Evolutionary conservation across 1,140 invertebrate species (phyloP), one percentile per base, ranked within the genome.

Genomic region (Aphelinus atriplicis): DNA sequence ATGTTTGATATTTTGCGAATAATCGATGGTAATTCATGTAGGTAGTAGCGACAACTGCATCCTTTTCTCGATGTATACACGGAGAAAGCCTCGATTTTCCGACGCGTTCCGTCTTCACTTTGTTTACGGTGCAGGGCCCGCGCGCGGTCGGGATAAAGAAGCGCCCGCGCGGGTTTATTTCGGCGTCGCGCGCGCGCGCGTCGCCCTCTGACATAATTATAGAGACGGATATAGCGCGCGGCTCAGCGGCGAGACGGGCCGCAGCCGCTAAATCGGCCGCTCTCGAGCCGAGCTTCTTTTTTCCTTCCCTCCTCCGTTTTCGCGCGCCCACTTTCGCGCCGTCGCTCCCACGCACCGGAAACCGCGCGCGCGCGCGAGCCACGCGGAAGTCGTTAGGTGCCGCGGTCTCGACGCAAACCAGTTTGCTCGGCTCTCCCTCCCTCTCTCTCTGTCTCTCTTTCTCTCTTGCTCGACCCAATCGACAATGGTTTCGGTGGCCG

Each of bases 141-240:
- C 42, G 46, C 56, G 50, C 51, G 4, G n/a, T 68, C 60, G 60
- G 7, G 61, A 69, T 43, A 68, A 62, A 68, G 43, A 69, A 63
- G 43, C 10, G 43, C 45, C n/a, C 47, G 55, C 26, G 57, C 9
- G 68, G 9, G 51, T 48, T 76, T 84, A 82, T 81, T 84, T 84
- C 69, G 76, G 26, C 26, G 26, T 26, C 26, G 26, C 78, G 77
- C 76, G 62, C 76, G 62, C 61, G 3, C 42, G 55, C 58, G 2
- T 77, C 77, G 76, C 73, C 71, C 75, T 84, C 81, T 83, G 79
- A 81, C 80, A 83, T 82, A 82, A 82, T 83, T 83, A 80, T 77
- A 26, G 26, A 26, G 26, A 80, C 79, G 83, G 81, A 84, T 84
- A 84, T 84, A 84, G 82, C 53, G 10, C 7, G 60, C n/a, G n/a